Base-by-base conservation (phyloP, 1,140 invertebrate species). In the Bombus difficillimus region DNA sequence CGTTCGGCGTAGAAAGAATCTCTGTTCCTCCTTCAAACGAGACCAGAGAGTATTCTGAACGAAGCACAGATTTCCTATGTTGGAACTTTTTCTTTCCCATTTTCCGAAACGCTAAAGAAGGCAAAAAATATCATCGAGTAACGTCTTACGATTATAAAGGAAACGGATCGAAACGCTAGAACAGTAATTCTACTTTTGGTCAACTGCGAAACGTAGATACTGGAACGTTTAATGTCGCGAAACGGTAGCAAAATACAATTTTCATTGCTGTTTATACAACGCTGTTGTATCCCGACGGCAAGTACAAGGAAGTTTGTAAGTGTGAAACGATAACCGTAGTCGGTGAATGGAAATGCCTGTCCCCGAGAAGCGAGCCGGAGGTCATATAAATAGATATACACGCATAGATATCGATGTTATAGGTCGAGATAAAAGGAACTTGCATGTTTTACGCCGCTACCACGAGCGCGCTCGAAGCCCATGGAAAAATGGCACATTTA, bases 341-440 rank as follows among this genome's bases (percentile, higher is more conserved):
- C 81, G 18, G 47, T 37, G 81, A 83, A 69, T 83, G 62, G 81
- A 68, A 83, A 83, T 34, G 47, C 53, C 34, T 32, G 28, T 64
- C 66, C 18, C 47, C 47, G 8, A 53, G 0, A 28, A 77, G 34
- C 57, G 15, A 59, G 28, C 3, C 15, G 41, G 34, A 41, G 64
- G 59, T 74, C 78, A 68, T 81, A 69, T 86, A 86, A 73, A 81
- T 81, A 85, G 59, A 81, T 75, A 64, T 59, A 73, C 71, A 74
- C 78, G 78, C 78, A 57, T 69, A 75, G 79, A 74, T 64, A 75
- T 86, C 69, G 68, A 32, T 43, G 53, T 80, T 73, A 73, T 69
- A 41, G 28, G 39, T 71, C 18, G 39, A 13, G 39, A 41, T 72
- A 85, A 81, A 80, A 47, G 77, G 57, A n/a, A 79, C 32, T 47